Base-by-base conservation (phyloP, 2,113 vertebrate genomes). In the Peucedramus taeniatus region DNA sequence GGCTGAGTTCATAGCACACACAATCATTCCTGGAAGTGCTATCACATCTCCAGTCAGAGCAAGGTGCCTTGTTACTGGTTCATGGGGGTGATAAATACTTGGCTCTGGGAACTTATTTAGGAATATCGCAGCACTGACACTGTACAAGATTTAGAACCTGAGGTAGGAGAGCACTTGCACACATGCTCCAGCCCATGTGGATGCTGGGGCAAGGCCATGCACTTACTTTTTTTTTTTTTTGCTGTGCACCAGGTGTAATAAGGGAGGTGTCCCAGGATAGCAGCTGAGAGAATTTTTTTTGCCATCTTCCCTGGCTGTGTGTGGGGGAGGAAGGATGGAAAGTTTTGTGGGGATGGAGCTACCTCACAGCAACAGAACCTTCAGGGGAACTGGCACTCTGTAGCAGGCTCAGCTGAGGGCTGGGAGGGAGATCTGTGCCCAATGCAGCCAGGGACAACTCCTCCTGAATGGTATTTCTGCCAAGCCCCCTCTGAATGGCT, bases 21-120 rank as follows among this genome's bases (percentile, higher is more conserved):
- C 91, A 93, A 87, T 91, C 81, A 96, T 85, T 97, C 95, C 93
- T 96, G 95, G 87, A 94, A 87, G 81, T 89, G 79, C 90, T 95
- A 88, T 92, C 91, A 80, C 86, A 89, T 91, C 96, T 95, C 91
- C 86, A 90, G 80, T 70, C 76, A 51, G 51, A 90, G 56, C 2
- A 44, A 95, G 76, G 86, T 83, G 80, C 64, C 56, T 95, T 92
- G 80, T 96, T 93, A 89, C 86, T 93, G 77, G 76, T 92, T 83
- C 86, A 11, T 3, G 56, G 56, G 56, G 56, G 60, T 91, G 91
- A 80, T 80, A 93, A 96, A 96, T 79, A 72, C 45, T 79, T 61
- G 75, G 81, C 81, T 91, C 66, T 0, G 4, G 74, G 81, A 96
- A 85, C 70, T 70, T 90, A 84, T 71, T 91, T 80, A 76, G 87